phyloP scores from a whole-genome alignment of 92 coral and sea anemone genomes.

The Paramuricea clavata region DNA sequence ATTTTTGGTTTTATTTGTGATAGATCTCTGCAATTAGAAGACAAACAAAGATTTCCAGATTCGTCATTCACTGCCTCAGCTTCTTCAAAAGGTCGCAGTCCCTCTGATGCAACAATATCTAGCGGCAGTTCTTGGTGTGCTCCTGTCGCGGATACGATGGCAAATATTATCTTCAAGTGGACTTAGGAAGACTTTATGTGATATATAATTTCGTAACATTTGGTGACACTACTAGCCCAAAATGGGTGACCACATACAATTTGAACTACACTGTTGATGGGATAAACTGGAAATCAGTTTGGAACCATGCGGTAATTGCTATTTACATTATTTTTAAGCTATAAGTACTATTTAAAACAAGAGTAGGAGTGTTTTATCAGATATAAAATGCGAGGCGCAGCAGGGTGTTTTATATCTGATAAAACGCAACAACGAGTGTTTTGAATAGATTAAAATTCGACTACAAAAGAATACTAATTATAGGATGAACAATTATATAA shows the following conservation, averaged over 20 bases:
- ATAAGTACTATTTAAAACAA: too few relatives aligned
- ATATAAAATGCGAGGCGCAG: too few relatives aligned
- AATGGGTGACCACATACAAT: not conserved
- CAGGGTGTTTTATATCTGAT: too few relatives aligned
- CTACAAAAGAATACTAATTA: too few relatives aligned
- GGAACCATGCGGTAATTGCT: not conserved
- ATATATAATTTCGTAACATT: conserved; percentile 4
- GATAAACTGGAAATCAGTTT: not conserved
- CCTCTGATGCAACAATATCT: not conserved
- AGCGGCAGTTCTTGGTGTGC: conserved; percentile 19
- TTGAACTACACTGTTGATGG: not conserved
- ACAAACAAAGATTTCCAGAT: not conserved
- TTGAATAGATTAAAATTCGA: too few relatives aligned
- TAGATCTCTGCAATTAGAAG: not conserved
- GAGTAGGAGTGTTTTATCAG: too few relatives aligned
- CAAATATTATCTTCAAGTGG: conserved; percentile 1
- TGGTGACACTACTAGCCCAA: not conserved
- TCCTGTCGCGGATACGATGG: not conserved
- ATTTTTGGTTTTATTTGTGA: not conserved
- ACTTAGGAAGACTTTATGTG: not conserved
- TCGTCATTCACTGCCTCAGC: not conserved
- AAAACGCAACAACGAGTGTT: too few relatives aligned
- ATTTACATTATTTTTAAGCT: too few relatives aligned
- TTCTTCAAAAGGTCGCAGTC: not conserved
- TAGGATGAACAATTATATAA: too few relatives aligned